Evolutionary conservation across 2,888 invertebrate genomes (phyloP), one percentile per base, ranked within the genome.

Genomic region (Rhaphigaster nebulosa): DNA sequence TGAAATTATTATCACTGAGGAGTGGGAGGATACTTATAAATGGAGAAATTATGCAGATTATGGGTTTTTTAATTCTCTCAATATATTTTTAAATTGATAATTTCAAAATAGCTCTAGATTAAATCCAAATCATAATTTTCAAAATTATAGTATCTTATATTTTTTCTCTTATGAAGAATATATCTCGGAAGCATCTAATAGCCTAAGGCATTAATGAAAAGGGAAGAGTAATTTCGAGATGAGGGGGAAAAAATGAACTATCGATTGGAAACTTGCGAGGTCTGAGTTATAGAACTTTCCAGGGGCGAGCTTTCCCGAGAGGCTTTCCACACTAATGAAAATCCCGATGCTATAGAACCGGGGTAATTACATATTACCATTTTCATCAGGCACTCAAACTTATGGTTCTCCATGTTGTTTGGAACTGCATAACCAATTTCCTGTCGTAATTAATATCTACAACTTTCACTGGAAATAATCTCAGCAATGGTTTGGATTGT

Each of bases 301-400:
- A 38, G 70, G 34, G 26, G 34, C 38, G 70, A 76, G 70, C 70
- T 76, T 76, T 76, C 70, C 70, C 34, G 70, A 76, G 70, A 38
- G 65, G 70, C 70, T 76, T 76, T 76, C 70, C 38, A 76, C 70
- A 38, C 70, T 76, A 76, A 76, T 76, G 70, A 76, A 76, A 76
- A 76, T 76, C 70, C 70, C 70, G 38, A 76, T 76, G 70, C 70
- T 76, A 76, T 76, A 76, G 70, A 38, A 76, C 70, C 70, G 5
- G 34, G 34, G 70, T 76, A 76, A 76, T 76, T 76, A 76, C 70
- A 76, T 76, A 76, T 76, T 76, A 76, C 70, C 70, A 76, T 76
- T 76, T 76, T 76, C 70, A 76, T 76, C 70, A 76, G 70, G 70
- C 70, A 76, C 70, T 76, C 70, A 76, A 76, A 76, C 34, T 76